Evolutionary conservation across 2,888 invertebrate species (phyloP), one percentile per base, ranked within the genome.

Genomic region (Eucriotettix oculatus): DNA sequence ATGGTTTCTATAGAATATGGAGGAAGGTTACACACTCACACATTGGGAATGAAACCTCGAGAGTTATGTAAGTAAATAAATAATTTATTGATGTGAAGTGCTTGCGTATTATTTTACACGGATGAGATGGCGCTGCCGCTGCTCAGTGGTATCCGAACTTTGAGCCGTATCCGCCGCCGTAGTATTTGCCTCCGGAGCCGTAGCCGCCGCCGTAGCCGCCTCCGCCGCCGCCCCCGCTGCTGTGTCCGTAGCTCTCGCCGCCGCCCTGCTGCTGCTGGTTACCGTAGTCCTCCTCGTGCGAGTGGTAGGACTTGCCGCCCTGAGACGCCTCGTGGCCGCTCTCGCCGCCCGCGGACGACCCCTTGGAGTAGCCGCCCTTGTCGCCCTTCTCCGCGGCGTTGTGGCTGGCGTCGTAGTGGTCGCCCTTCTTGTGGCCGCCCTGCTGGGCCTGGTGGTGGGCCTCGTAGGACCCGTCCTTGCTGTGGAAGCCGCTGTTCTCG

Each of bases 401-500:
- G 66, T 75, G 76, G 2, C 73, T 81, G 1, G 79, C 73, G 57
- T 80, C 77, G 60, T 77, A 74, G 54, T 78, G 74, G 10, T 76
- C 79, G 9, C 78, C 84, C 67, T 83, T 77, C 65, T 79, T 75
- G 64, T 77, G 77, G 16, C 71, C 79, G 9, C 82, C 85, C 62
- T 78, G 75, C 61, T 76, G 76, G 1, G 78, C 73, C 1, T 75
- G 76, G 63, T 82, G 79, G 52, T 81, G 76, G 52, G 75, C 75
- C 61, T 81, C 75, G 62, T 75, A 74, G 64, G 77, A 76, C 1
- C 78, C 82, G 69, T 84, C 79, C 68, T 84, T 84, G 62, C 81
- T 79, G 69, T 79, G 82, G 68, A 83, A 78, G 0, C 85, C 86
- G 57, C 78, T 79, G 58, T 81, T 79, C 68, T 86, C 82, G 41